phyloP scores from a whole-genome alignment of 2,888 invertebrate genomes.

The Coenonympha glycerion region DNA sequence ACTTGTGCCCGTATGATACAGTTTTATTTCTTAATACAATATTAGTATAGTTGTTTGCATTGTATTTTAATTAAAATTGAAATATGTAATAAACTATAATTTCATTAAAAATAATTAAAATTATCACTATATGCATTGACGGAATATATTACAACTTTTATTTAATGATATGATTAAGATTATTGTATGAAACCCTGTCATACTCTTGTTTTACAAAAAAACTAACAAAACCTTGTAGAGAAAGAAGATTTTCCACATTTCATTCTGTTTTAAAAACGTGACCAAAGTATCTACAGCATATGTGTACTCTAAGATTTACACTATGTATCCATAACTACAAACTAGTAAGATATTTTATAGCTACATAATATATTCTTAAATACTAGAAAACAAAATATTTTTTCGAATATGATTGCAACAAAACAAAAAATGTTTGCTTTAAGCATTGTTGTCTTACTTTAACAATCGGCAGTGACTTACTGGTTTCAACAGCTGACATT shows the following conservation, averaged over 20 bases:
- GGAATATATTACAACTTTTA: constrained; percentile 4
- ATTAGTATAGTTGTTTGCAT: constrained; percentile 17
- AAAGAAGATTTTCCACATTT: neutral
- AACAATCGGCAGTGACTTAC: constrained; percentile 64
- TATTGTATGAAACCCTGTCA: constrained; percentile 8
- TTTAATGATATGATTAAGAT: constrained; percentile 1
- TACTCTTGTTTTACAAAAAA: constrained; percentile 2
- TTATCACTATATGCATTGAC: constrained; percentile 6
- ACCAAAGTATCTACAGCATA: constrained; percentile 11
- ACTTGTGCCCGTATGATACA: constrained; percentile 59
- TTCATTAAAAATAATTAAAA: too few species aligned
- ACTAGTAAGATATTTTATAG: constrained; percentile 17
- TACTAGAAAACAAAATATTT: constrained; percentile 50
- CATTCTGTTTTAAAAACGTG: neutral
- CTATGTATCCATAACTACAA: constrained; percentile 18
- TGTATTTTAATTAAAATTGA: too few species aligned
- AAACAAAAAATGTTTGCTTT: constrained; percentile 46
- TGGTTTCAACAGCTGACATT: constrained; percentile 49
- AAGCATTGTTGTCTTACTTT: constrained; percentile 44
- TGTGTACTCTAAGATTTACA: constrained; percentile 10
- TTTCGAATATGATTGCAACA: constrained; percentile 49
- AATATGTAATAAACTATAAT: too few species aligned
- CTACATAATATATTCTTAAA: constrained; percentile 24
- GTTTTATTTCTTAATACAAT: constrained; percentile 9
- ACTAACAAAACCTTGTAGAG: neutral